These are phyloP conservation scores for Poecilia picta DNA, from an alignment of 2,797 vertebrate genomes.

Conservation along the genomic window DNA sequence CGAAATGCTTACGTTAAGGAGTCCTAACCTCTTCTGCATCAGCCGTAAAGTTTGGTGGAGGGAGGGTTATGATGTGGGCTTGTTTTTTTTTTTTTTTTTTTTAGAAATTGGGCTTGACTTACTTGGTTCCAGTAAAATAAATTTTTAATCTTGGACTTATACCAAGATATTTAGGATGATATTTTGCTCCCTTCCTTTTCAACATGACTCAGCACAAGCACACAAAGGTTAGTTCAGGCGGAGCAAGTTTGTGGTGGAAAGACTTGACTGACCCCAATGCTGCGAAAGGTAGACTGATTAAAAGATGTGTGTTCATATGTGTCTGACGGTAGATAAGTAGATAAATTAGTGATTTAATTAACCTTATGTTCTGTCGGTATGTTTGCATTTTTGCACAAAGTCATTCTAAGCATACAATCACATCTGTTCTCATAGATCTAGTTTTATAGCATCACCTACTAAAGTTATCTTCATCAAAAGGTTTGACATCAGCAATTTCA, in stretches of 20 bases:
- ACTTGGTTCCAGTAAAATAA: not conserved
- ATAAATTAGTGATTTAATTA: not conserved
- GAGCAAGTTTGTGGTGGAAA: not conserved
- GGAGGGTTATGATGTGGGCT: not conserved
- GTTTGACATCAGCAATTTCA: not conserved
- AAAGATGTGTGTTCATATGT: not conserved
- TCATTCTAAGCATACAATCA: not conserved
- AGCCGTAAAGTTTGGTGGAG: not conserved
- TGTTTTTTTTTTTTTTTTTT: not conserved
- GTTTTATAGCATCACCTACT: no score
- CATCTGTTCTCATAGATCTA: no score
- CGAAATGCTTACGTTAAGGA: not conserved
- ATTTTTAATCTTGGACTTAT: not conserved
- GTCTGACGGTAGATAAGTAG: no score
- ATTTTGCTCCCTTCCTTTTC: not conserved
- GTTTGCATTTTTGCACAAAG: not conserved
- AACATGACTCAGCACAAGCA: not conserved
- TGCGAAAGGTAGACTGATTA: not conserved
- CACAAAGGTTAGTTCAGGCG: not conserved
- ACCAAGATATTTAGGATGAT: not conserved
- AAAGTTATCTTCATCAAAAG: not conserved
- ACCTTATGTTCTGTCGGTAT: not conserved
- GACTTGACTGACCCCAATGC: not conserved
- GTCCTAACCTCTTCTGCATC: not conserved
- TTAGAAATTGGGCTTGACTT: not conserved